phyloP scores from a whole-genome alignment of 2,113 vertebrate species.

The Rhineura floridana region DNA sequence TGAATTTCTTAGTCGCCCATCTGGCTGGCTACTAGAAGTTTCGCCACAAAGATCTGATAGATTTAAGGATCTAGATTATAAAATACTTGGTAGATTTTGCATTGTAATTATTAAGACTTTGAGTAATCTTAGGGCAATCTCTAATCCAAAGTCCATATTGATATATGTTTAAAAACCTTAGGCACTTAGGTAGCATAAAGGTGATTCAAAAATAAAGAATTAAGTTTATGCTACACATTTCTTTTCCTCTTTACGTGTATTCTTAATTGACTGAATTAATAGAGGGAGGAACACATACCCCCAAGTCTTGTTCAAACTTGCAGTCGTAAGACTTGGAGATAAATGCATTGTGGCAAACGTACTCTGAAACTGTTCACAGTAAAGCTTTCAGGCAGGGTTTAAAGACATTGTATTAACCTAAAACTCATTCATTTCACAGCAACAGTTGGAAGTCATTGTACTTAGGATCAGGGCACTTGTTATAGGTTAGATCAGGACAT shows the following conservation, averaged over 20 bases:
- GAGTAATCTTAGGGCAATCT: no score
- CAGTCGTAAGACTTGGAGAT: not conserved
- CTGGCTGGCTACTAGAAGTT: not conserved
- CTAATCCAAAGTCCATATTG: not conserved
- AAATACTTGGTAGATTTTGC: not conserved
- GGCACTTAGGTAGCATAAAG: no score
- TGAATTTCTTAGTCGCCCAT: no score
- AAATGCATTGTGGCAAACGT: not conserved
- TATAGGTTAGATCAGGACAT: not conserved
- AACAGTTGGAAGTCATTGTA: not conserved
- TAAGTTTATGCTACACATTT: not conserved
- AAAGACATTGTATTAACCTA: not conserved
- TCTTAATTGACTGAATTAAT: not conserved
- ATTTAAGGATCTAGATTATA: not conserved
- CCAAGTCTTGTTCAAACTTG: not conserved
- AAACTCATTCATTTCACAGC: not conserved
- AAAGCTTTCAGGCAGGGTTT: not conserved
- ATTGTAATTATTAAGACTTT: not conserved
- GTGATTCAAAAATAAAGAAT: no score
- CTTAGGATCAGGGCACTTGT: not conserved
- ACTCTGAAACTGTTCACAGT: not conserved
- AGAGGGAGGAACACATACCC: not conserved
- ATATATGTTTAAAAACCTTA: no score
- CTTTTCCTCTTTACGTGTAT: not conserved
- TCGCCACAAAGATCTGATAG: not conserved